phyloP scores from a whole-genome alignment of 1,140 invertebrate species.

The Aphis craccivora region DNA sequence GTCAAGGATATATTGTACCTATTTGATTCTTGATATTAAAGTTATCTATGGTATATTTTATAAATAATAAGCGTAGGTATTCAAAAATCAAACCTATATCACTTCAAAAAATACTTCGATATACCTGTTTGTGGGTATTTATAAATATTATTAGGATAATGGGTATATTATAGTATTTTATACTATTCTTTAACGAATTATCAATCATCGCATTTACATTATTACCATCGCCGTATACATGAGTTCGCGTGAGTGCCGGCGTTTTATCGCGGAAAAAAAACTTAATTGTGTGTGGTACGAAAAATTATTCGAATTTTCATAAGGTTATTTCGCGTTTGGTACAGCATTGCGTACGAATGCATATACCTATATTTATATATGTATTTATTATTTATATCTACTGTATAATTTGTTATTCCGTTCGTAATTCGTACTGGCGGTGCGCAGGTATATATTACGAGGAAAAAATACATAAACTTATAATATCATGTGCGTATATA shows the following conservation, averaged over 20 bases:
- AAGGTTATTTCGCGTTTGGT: not conserved
- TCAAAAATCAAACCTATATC: not conserved
- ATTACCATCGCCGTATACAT: not conserved
- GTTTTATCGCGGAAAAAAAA: not conserved
- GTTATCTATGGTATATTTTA: not conserved
- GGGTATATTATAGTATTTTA: too few relatives aligned
- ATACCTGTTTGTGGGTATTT: not conserved
- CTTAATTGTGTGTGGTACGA: not conserved
- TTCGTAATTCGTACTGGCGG: not conserved
- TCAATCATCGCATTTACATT: not conserved
- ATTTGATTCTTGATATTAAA: not conserved
- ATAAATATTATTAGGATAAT: not conserved
- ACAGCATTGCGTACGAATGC: not conserved
- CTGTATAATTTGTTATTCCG: slow-evolving; percentile 28
- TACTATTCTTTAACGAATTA: not conserved
- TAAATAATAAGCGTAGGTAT: not conserved
- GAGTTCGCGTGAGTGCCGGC: not conserved
- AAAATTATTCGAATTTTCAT: slow-evolving; percentile 2
- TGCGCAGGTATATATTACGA: not conserved
- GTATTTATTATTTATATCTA: slow-evolving; percentile 17
- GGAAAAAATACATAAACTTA: not conserved
- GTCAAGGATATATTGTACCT: not conserved
- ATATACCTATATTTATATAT: not conserved
- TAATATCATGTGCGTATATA: not conserved
- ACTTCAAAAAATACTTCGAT: not conserved